These are phyloP conservation scores for Tapirus terrestris DNA, from an alignment of 2,113 vertebrate genomes.

Conservation along the genomic window DNA sequence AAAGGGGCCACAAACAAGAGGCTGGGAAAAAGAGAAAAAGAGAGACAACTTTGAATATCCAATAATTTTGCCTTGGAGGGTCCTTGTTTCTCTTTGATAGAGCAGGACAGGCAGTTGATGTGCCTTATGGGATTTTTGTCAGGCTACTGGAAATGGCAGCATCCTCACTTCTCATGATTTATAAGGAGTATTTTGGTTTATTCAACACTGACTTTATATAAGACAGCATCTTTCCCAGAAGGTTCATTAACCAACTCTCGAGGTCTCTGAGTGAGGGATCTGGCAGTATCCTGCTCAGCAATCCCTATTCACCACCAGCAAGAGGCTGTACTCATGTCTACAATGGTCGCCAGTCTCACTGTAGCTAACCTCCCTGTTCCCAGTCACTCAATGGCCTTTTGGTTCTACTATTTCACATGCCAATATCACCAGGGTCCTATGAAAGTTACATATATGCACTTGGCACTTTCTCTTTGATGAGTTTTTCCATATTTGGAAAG, in stretches of 20 bases:
- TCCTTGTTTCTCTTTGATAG: background rate
- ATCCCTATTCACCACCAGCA: background rate
- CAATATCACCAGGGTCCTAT: background rate
- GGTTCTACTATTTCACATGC: background rate
- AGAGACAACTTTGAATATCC: background rate
- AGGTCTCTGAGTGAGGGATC: background rate
- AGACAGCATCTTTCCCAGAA: background rate
- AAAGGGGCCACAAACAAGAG: background rate
- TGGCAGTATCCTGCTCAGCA: background rate
- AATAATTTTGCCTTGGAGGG: background rate
- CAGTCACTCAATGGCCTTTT: background rate
- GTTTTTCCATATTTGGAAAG: background rate
- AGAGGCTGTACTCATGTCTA: background rate
- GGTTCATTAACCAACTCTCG: background rate
- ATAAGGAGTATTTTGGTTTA: background rate
- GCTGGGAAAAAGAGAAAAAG: background rate
- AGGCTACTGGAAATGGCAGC: background rate
- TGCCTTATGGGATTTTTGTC: background rate
- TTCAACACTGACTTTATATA: constrained; percentile 35
- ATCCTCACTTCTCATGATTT: background rate
- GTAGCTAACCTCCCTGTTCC: background rate
- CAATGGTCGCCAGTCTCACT: background rate
- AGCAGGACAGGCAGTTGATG: background rate
- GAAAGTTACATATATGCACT: background rate
- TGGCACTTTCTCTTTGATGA: constrained; percentile 5